These are phyloP conservation scores for Deroptyus accipitrinus DNA, from an alignment of 2,113 vertebrate genomes.

Conservation along the genomic window DNA sequence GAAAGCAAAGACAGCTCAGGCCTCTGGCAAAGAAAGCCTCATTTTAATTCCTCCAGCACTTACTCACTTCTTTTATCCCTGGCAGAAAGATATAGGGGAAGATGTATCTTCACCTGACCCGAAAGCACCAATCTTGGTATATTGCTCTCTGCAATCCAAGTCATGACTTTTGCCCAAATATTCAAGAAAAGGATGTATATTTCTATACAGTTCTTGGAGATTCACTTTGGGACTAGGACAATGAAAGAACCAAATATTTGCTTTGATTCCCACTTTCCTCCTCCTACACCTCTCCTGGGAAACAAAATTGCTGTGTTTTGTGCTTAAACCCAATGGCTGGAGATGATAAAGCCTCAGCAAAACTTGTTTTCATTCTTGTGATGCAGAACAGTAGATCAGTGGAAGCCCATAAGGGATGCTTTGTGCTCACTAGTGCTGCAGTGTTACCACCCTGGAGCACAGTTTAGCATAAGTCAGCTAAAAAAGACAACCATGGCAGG, in stretches of 20 bases:
- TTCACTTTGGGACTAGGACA: not conserved
- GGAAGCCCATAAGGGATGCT: not conserved
- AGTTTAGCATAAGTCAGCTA: not conserved
- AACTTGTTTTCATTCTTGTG: not conserved
- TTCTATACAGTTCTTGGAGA: not conserved
- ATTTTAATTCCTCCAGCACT: not conserved
- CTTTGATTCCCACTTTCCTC: not conserved
- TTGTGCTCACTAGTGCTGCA: not conserved
- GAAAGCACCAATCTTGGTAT: not conserved
- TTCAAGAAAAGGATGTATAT: not conserved
- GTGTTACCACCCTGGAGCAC: not conserved
- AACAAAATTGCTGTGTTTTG: not conserved
- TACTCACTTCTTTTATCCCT: not conserved
- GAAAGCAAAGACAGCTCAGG: not conserved
- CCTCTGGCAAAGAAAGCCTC: not conserved
- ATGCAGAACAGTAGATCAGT: not conserved
- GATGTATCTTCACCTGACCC: not conserved
- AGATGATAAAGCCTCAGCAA: not conserved
- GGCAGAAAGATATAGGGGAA: not conserved
- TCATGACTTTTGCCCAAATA: not conserved
- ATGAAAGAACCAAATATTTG: not conserved
- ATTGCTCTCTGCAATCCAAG: not conserved
- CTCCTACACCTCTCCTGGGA: not conserved
- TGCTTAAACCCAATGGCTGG: not conserved
- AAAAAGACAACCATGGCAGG: not conserved